These are phyloP conservation scores for Tipula helvola DNA, from an alignment of 2,888 invertebrate genomes.

Conservation along the genomic window DNA sequence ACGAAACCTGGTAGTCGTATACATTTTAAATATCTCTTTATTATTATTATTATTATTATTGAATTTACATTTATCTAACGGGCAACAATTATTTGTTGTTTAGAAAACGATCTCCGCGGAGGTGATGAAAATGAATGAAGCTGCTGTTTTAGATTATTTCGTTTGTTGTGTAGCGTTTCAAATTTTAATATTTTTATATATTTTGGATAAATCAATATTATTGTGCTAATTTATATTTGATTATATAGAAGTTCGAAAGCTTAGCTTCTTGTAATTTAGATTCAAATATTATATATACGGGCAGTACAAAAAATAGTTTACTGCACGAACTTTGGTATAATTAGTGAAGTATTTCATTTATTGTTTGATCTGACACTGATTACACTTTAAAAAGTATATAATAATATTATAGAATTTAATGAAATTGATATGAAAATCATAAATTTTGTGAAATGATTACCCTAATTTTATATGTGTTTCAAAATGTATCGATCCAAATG, in stretches of 20 bases:
- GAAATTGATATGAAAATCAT: background rate
- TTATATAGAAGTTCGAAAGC: background rate
- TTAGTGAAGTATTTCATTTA: background rate
- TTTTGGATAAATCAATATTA: background rate
- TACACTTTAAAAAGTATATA: background rate
- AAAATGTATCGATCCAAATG: background rate
- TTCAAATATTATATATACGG: background rate
- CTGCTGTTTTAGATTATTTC: background rate
- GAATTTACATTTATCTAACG: slow-evolving; percentile 4
- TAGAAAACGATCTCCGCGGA: background rate
- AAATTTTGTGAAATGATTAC: background rate
- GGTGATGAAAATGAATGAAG: slow-evolving; percentile 4
- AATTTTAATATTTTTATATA: background rate
- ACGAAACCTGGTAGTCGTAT: background rate
- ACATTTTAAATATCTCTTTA: background rate
- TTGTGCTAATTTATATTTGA: background rate
- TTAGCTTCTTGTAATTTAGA: background rate
- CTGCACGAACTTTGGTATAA: background rate
- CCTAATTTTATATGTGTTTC: background rate
- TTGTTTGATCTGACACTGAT: background rate
- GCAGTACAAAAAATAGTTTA: background rate
- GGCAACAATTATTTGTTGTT: slow-evolving; percentile 4
- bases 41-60: background rate
- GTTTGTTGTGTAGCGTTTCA: background rate
- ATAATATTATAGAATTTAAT: background rate